Conservation (phyloP, 2,888 invertebrate genomes). For the Rhynchonema sp. region DNA sequence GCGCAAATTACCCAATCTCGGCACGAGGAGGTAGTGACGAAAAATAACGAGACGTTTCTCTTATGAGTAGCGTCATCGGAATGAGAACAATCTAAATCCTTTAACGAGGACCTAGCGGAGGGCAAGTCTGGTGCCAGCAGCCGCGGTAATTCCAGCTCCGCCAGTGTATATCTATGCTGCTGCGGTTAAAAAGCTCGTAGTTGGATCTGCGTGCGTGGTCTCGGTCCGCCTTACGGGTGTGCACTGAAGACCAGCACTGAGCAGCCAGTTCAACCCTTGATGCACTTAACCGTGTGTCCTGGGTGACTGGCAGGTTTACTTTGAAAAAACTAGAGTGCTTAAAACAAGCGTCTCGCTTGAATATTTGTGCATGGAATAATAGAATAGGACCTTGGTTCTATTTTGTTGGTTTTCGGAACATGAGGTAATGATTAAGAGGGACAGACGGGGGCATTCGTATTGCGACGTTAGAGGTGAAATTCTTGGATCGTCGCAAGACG, state of each 20-base stretch:
- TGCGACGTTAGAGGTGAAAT: neutral
- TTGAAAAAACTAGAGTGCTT: neutral
- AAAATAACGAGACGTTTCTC: constrained; percentile 39
- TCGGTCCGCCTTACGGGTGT: constrained; percentile 13
- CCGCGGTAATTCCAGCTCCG: neutral
- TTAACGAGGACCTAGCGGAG: neutral
- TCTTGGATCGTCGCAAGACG: neutral
- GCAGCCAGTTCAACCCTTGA: constrained; percentile 15
- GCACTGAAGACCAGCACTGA: constrained; percentile 14
- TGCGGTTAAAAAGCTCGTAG: neutral
- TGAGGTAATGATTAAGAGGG: neutral
- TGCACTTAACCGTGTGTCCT: constrained; percentile 25
- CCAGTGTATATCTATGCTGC: neutral
- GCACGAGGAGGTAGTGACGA: constrained; percentile 46
- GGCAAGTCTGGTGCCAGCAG: neutral
- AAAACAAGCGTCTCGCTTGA: neutral
- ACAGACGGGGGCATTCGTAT: neutral
- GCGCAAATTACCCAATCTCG: constrained; percentile 15
- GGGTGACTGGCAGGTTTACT: neutral
- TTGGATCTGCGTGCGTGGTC: constrained; percentile 2
- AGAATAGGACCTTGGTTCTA: neutral
- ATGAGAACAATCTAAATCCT: neutral
- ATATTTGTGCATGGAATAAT: neutral
- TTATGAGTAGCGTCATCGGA: constrained; percentile 9
- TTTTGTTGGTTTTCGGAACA: neutral